These are phyloP conservation scores for Passer montanus DNA, from an alignment of 2,113 vertebrate genomes.

Conservation along the genomic window DNA sequence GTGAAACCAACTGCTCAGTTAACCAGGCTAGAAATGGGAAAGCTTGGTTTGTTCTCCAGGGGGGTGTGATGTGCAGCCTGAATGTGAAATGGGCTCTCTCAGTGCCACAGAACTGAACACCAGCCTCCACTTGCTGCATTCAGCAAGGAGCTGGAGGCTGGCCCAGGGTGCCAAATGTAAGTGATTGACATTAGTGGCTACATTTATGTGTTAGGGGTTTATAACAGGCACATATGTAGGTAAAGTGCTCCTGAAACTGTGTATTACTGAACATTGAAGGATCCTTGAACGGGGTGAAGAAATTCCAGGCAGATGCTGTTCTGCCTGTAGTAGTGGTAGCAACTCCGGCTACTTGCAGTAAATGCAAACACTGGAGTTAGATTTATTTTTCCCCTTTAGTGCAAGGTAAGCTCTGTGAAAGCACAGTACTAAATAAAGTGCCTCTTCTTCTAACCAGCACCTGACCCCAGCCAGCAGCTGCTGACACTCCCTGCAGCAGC, in stretches of 20 bases:
- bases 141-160: slow-evolving; percentile 48
- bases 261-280: not conserved
- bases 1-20: not conserved
- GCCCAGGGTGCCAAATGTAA: slow-evolving; percentile 1
- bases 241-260: not conserved
- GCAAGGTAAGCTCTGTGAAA: not conserved
- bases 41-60: not conserved
- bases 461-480: not conserved
- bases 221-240: not conserved
- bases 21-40: not conserved
- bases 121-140: slow-evolving; percentile 3
- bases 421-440: not conserved
- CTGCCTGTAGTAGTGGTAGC: not conserved
- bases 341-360: not conserved
- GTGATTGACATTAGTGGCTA: slow-evolving; percentile 20
- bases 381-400: not conserved
- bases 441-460: not conserved
- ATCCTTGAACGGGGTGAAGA: not conserved
- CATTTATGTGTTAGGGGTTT: not conserved
- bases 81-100: not conserved
- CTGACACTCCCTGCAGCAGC: not conserved
- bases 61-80: not conserved
- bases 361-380: not conserved
- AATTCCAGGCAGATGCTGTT: not conserved
- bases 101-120: not conserved